These are phyloP conservation scores for Steinernema scapterisci DNA, from an alignment of 2,888 invertebrate genomes.

Conservation along the genomic window DNA sequence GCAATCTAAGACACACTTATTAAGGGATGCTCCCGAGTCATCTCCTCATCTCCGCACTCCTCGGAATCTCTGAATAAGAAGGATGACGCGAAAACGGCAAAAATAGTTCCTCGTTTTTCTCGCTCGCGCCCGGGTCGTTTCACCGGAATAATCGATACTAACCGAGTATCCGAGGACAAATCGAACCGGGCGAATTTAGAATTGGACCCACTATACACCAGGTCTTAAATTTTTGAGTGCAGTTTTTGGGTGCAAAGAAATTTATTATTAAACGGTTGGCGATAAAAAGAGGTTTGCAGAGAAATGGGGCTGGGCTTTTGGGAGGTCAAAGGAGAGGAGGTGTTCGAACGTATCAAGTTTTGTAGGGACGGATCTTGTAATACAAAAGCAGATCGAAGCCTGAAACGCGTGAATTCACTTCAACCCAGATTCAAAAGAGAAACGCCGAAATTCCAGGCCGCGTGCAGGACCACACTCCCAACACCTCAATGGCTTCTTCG, in stretches of 20 bases:
- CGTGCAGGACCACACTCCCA: too few species aligned
- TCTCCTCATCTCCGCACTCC: not conserved
- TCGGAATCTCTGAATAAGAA: not conserved
- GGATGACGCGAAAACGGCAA: not conserved
- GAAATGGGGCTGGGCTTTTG: too few species aligned
- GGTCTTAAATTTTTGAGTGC: not conserved
- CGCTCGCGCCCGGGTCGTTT: conserved; percentile 7
- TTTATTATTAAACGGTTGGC: conserved; percentile 21
- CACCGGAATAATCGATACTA: conserved; percentile 16
- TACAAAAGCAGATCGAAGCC: too few species aligned
- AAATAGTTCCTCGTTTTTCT: not conserved
- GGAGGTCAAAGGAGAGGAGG: too few species aligned
- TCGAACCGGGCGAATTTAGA: not conserved
- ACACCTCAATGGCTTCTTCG: not conserved
- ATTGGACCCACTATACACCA: conserved; percentile 6
- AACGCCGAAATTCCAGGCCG: too few species aligned
- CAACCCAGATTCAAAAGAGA: too few species aligned
- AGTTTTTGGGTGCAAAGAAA: not conserved
- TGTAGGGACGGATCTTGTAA: too few species aligned
- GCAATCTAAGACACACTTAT: conserved; percentile 8
- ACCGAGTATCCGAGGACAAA: conserved; percentile 11
- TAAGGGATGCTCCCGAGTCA: not conserved
- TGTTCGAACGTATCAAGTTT: too few species aligned
- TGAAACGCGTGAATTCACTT: too few species aligned
- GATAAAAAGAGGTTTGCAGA: not conserved